Conservation (phyloP, 2,113 vertebrate genomes). For the Pongo abelii region DNA sequence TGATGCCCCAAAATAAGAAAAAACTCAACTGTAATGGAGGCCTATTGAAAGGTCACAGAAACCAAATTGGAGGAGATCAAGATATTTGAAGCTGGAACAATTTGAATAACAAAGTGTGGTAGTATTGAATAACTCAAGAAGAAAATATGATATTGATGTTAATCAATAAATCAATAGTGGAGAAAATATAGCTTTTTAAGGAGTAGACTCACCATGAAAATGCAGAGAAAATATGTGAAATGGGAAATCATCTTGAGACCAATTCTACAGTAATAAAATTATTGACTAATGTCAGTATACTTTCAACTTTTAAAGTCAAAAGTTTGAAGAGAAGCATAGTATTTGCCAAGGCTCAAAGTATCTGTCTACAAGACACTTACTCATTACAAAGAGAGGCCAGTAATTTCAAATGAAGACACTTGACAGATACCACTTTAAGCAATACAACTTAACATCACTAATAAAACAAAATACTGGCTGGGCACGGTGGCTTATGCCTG, state of each 20-base stretch:
- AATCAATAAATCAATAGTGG: not conserved
- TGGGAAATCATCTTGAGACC: not conserved
- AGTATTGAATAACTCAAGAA: not conserved
- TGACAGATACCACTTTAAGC: not conserved
- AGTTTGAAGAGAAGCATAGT: not conserved
- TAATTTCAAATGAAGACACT: not conserved
- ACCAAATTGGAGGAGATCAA: not conserved
- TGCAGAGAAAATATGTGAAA: not conserved
- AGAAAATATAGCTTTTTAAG: not conserved
- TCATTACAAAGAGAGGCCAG: not conserved
- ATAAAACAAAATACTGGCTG: not conserved
- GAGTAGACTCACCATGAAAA: not conserved
- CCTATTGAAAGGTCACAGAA: not conserved
- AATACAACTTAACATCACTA: too few species aligned
- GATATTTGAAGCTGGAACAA: not conserved
- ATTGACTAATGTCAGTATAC: not conserved
- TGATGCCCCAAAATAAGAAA: not conserved
- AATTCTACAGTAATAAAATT: not conserved
- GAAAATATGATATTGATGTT: not conserved
- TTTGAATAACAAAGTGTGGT: not conserved
- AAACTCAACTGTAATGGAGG: not conserved
- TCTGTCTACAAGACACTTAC: not conserved
- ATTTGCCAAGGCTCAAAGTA: not conserved
- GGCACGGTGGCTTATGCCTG: too few species aligned
- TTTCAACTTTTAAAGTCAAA: not conserved